Base-by-base conservation (phyloP, 2,888 invertebrate species). In the Noctuana brunneofusca region DNA sequence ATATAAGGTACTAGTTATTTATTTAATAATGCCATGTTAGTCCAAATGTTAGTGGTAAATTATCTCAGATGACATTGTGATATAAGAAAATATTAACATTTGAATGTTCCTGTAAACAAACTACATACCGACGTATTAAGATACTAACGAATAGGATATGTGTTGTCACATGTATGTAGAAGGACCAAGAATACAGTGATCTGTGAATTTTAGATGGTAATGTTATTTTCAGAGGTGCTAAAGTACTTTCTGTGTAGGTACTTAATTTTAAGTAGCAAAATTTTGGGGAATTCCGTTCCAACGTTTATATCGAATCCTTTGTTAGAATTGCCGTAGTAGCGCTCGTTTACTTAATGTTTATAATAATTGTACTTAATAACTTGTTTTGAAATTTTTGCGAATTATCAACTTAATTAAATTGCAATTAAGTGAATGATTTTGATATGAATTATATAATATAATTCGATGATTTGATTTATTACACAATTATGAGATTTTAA, bases 201-300 rank as follows among this genome's bases (percentile, higher is more conserved):
- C 62, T 63, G 63, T 43, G 49, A 48, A 43, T 56, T 27, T 50
- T 57, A 63, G 50, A 22, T 57, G 32, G 57, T 32, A 20, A 38
- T 50, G 56, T 32, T 58, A 22, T 22, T 50, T 50, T 72, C 64
- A 66, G 68, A 70, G 81, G 84, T 84, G 84, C 84, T 76, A 56
- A 49, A 74, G 65, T 71, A 69, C 70, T 69, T 71, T 62, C 48
- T 71, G 66, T 74, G 82, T n/a, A n/a, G n/a, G n/a, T 83, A 83
- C 82, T 79, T 75, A 80, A 79, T 71, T 69, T 70, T 80, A 75
- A 76, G 74, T 65, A 74, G 74, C 69, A 69, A 72, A 70, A 68
- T 54, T 65, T 64, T 65, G 49, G 67, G 46, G 43, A 56, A 49
- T 63, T 52, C 16, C 41, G 18, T 49, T 50, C 35, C 52, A 16